Evolutionary conservation across 1,140 invertebrate genomes (phyloP).

Genomic region (Matsumurasca onukii): DNA sequence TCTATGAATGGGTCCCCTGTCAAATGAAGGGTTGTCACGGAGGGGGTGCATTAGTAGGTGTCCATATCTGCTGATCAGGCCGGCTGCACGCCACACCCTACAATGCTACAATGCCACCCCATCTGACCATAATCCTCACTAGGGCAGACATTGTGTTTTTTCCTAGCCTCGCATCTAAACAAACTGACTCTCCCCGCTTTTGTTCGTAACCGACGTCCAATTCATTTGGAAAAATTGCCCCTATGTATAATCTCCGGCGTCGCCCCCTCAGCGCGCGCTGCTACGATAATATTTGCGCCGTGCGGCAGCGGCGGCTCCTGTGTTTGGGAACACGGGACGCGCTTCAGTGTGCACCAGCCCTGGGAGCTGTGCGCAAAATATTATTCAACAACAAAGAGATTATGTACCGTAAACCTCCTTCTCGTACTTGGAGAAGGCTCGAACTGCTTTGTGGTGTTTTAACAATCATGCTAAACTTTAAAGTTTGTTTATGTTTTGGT

Average conservation of each 20-base stretch:
- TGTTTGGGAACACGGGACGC: constrained; percentile 2
- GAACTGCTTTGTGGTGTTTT: too few species aligned
- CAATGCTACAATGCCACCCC: neutral
- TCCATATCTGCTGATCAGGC: neutral
- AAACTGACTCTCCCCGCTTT: constrained; percentile 24
- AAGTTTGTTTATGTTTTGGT: too few species aligned
- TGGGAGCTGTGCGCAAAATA: too few species aligned
- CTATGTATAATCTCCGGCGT: constrained; percentile 15
- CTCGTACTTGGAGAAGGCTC: too few species aligned
- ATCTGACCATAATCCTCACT: constrained; percentile 27
- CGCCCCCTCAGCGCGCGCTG: too few species aligned
- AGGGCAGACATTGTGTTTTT: constrained; percentile 28
- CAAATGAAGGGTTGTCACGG: neutral
- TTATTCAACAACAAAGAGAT: too few species aligned
- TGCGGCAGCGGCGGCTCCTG: neutral
- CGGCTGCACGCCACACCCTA: constrained; percentile 6
- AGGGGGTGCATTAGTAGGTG: neutral
- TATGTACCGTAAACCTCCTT: too few species aligned
- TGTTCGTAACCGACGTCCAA: constrained; percentile 26
- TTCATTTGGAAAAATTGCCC: constrained; percentile 32
- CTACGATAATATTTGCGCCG: constrained; percentile 28
- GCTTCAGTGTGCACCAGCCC: neutral
- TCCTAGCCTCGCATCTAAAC: constrained; percentile 25
- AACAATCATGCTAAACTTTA: too few species aligned
- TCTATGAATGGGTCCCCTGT: neutral